These are phyloP conservation scores for Tyrophagus putrescentiae DNA, from an alignment of 1,140 invertebrate genomes.

Conservation along the genomic window DNA sequence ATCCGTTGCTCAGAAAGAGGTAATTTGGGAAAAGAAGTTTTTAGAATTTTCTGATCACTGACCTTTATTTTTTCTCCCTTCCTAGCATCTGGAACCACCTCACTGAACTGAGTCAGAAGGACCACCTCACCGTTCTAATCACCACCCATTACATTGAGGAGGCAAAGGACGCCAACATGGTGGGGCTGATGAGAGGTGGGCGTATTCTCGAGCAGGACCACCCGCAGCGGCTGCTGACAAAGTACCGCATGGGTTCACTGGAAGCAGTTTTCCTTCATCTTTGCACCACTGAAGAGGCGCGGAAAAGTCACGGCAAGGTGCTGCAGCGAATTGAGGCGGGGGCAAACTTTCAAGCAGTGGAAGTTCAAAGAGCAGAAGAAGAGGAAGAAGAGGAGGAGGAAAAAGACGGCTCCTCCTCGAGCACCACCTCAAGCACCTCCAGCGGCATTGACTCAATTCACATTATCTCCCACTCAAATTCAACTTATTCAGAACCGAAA, in stretches of 20 bases:
- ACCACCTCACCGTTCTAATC: constrained; percentile 40
- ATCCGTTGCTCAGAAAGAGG: constrained; percentile 30
- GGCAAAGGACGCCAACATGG: constrained; percentile 31
- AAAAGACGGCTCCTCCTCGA: too few relatives aligned
- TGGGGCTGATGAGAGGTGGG: constrained; percentile 37
- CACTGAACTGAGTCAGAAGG: neutral
- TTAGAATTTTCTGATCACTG: too few relatives aligned
- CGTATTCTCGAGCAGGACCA: constrained; percentile 63
- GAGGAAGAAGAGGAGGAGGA: too few relatives aligned
- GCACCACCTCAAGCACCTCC: too few relatives aligned
- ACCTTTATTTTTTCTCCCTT: too few relatives aligned
- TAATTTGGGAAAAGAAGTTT: neutral
- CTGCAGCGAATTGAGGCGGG: too few relatives aligned
- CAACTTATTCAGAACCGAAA: too few relatives aligned
- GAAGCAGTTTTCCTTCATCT: constrained; percentile 88
- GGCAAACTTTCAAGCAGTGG: too few relatives aligned
- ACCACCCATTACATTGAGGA: constrained; percentile 39
- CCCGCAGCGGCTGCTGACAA: constrained; percentile 60
- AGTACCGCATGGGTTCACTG: constrained; percentile 63
- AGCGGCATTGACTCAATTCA: too few relatives aligned
- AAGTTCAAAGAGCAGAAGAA: too few relatives aligned
- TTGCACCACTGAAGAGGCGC: constrained; percentile 36
- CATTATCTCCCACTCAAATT: too few relatives aligned
- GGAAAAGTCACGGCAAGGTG: neutral
- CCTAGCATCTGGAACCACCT: neutral